These are phyloP conservation scores for Sinocyclocheilus rhinocerous DNA, from an alignment of 2,113 vertebrate genomes.

Conservation along the genomic window DNA sequence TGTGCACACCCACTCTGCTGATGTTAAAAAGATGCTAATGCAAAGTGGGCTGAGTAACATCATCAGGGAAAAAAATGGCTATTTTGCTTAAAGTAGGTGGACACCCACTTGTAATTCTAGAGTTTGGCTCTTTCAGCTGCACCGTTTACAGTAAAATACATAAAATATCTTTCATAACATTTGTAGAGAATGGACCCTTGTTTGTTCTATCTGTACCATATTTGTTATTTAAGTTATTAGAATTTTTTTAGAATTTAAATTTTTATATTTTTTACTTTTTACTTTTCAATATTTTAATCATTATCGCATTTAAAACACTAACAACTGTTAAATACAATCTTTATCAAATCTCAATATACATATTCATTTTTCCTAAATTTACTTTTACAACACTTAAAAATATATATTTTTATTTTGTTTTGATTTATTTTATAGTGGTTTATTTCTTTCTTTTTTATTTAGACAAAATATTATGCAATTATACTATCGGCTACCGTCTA, in stretches of 20 bases:
- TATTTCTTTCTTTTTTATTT: not conserved
- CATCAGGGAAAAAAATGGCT: not conserved
- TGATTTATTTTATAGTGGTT: no score
- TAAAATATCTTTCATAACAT: not conserved
- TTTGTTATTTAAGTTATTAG: not conserved
- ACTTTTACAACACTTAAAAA: not conserved
- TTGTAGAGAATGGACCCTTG: not conserved
- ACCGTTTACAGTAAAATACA: not conserved
- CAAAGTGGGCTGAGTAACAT: conserved; percentile 9
- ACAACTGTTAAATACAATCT: not conserved
- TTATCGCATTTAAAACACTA: not conserved
- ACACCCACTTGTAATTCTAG: not conserved
- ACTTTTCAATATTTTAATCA: not conserved
- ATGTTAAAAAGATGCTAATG: conserved; percentile 37
- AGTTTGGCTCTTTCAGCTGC: not conserved
- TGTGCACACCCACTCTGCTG: conserved; percentile 15
- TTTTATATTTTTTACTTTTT: not conserved
- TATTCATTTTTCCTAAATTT: not conserved
- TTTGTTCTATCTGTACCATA: not conserved
- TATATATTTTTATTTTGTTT: not conserved
- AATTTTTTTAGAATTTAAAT: not conserved
- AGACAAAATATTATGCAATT: no score
- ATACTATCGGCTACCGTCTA: not conserved
- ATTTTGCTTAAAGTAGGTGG: not conserved
- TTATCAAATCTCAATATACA: not conserved